phyloP scores from a whole-genome alignment of 2,113 vertebrate species.

The Ciconia boyciana region DNA sequence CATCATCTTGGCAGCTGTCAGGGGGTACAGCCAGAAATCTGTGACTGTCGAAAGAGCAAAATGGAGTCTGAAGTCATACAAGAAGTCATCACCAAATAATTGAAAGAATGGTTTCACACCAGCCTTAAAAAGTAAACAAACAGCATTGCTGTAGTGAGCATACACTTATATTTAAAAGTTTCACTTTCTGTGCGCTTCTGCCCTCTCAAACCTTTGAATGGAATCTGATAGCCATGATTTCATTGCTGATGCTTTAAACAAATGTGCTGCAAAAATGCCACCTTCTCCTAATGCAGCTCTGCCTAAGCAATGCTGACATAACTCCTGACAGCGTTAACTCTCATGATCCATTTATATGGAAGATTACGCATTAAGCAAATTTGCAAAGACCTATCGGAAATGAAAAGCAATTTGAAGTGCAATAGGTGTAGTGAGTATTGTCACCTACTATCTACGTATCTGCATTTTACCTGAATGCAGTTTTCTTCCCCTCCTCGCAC shows the following conservation, averaged over 20 bases:
- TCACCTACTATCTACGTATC: not conserved
- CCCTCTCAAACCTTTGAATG: not conserved
- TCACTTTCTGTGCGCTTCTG: not conserved
- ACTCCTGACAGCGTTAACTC: not conserved
- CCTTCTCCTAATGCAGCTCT: not conserved
- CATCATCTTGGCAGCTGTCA: not conserved
- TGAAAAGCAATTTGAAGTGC: slow-evolving; percentile 39
- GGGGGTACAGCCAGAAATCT: not conserved
- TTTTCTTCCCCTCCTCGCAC: slow-evolving; percentile 42
- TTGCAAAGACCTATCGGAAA: slow-evolving; percentile 18
- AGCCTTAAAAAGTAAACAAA: not conserved
- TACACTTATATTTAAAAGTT: not conserved
- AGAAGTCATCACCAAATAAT: not conserved
- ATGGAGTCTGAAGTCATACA: not conserved
- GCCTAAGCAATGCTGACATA: not conserved
- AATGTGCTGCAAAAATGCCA: not conserved
- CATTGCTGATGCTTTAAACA: not conserved
- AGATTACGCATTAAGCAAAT: slow-evolving; percentile 15
- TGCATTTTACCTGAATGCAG: slow-evolving; percentile 36
- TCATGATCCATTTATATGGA: not conserved
- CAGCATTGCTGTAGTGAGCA: not conserved
- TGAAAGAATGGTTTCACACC: not conserved
- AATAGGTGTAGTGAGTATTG: slow-evolving; percentile 13
- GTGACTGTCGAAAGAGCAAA: not conserved
- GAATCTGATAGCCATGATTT: not conserved